Base-by-base conservation (phyloP, 2,888 invertebrate species). In the Cinara cedri region DNA sequence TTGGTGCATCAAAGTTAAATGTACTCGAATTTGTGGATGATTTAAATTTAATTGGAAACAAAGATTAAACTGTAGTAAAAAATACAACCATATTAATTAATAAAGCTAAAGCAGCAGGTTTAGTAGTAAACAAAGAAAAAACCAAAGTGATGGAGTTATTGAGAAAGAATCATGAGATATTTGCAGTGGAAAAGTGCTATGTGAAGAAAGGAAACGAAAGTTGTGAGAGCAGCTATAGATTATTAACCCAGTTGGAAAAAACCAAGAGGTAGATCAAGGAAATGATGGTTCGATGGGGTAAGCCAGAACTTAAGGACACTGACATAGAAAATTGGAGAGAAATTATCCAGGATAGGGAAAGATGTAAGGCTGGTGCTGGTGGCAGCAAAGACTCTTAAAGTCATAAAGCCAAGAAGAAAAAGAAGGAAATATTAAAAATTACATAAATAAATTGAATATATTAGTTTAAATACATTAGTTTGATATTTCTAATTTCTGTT, bases 61-160 rank as follows among this genome's bases (percentile, higher is more conserved):
- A 13, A 10, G 34, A 54, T n/a, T 34, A 70, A 70, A 54, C 68
- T 21, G 49, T 70, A 54, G 16, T 26, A 34, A 49, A 54, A 11
- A 34, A 70, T 51, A 13, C 68, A 70, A n/a, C 11, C 34, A 70
- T 54, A 16, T 34, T 70, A 49, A 70, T 70, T 26, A 34, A 70
- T 1, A 54, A 70, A 51, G 68, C 54, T 26, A 26, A 70, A 70
- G 26, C 34, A 11, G 68, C 54, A 4, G 34, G 54, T 10, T 9
- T 70, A 70, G 10, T 4, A 70, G 16, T 70, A 70, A 70, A 70
- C 54, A 9, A 54, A 51, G 66, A 68, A 68, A 54, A 54, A 70
- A 70, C n/a, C 14, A 54, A 60, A 10, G 24, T 60, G 24, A 60
- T 72, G 24, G 46, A 72, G 10, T 46, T 57, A 72, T 42, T 72